Base-by-base conservation (phyloP, 2,797 vertebrate species). In the Protosalanx chinensis region DNA sequence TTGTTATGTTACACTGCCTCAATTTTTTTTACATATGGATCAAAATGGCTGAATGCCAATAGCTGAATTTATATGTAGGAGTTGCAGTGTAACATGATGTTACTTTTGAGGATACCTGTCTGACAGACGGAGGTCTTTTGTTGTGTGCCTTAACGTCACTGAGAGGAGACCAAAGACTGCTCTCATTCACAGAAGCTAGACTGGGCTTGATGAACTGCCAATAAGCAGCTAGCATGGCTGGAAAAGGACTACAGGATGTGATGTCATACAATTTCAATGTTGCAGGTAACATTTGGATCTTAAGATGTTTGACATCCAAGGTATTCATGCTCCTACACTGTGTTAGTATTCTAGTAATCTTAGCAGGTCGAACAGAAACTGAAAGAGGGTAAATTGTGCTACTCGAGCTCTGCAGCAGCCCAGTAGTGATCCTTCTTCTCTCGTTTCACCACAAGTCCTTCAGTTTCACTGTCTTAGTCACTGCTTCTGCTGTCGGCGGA, bases 391-490 rank as follows among this genome's bases (percentile, higher is more conserved):
- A 78, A 0, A 65, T 78, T 79, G 78, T 33, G n/a, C 67, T 49
- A 67, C 65, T 66, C 61, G 56, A 65, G 53, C 63, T 59, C 49
- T n/a, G 65, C n/a, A 71, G 16, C 16, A 64, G 79, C 81, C 78
- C 61, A 51, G 41, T 60, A 65, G 66, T 65, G 72, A 69, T 72
- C 74, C 15, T 15, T 74, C 41, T 70, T 75, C 15, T 15, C 71
- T 77, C 67, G 72, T 77, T 70, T 81, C 75, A 30, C 70, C 68
- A 72, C 51, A 81, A 61, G 73, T 86, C 73, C 33, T 82, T 84
- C 84, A 85, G 79, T 81, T 84, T 90, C 73, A 91, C 87, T 85
- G 58, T 20, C 58, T 60, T 10, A 29, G 27, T 29, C 6, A 6
- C 58, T 23, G 58, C 58, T 60, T 60, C 1, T 72, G 81, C 75